phyloP scores from a whole-genome alignment of 2,888 invertebrate species.

The Sarcophaga variegata region DNA sequence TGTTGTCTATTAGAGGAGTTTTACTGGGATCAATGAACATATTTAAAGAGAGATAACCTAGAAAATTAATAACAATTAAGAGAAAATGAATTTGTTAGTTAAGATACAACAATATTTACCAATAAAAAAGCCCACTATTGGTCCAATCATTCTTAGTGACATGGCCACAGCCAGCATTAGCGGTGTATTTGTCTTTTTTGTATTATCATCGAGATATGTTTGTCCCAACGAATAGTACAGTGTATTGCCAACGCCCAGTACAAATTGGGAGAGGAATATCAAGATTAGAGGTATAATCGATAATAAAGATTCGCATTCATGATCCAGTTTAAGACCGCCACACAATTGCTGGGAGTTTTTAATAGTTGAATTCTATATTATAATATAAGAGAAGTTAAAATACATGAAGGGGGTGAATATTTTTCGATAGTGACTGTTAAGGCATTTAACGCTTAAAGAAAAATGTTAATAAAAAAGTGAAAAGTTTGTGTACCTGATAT shows the following conservation, averaged over 20 bases:
- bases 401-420: no score
- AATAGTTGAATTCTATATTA: conserved; percentile 72
- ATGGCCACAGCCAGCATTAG: conserved; percentile 83
- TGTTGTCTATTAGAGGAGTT: conserved; percentile 84
- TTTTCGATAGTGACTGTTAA: no score
- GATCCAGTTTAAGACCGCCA: conserved; percentile 74
- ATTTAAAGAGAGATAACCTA: conserved; percentile 82
- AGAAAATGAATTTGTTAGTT: neutral
- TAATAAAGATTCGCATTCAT: conserved; percentile 82
- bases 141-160: conserved; percentile 81
- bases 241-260: conserved; percentile 87
- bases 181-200: conserved; percentile 86
- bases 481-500: no score
- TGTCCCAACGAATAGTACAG: conserved; percentile 86
- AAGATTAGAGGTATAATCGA: conserved; percentile 84
- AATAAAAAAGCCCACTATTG: conserved; percentile 85
- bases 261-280: conserved; percentile 86
- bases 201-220: conserved; percentile 87
- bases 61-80: neutral
- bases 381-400: no score
- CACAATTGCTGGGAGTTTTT: conserved; percentile 76
- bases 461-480: conserved; percentile 6
- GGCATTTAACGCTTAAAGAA: neutral
- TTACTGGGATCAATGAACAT: conserved; percentile 85
- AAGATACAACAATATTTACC: conserved; percentile 74